Evolutionary conservation across 2,113 vertebrate genomes (phyloP).

Genomic region (Perca schrenkii): DNA sequence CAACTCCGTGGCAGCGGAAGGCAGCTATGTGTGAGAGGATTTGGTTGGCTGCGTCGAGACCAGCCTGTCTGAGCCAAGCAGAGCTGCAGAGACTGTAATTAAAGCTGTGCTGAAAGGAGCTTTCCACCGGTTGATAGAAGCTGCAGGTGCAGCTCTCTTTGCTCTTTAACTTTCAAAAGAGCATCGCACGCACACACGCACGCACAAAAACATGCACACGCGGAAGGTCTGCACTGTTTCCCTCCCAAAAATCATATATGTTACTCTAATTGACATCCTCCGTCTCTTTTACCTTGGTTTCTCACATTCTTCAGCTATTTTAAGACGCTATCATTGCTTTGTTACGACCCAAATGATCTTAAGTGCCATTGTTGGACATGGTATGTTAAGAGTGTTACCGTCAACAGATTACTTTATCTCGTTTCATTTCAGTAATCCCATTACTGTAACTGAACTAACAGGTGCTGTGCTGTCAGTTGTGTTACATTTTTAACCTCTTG

Average conservation of each 20-base stretch:
- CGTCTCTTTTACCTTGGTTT: slow-evolving; percentile 9
- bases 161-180: slow-evolving; percentile 66
- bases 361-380: not conserved
- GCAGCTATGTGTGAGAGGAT: slow-evolving; percentile 63
- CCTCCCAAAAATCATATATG: slow-evolving; percentile 15
- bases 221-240: slow-evolving; percentile 20
- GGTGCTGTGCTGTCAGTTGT: not conserved
- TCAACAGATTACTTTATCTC: not conserved
- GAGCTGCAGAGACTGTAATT: slow-evolving; percentile 72
- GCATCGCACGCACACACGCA: slow-evolving; percentile 24
- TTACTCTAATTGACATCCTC: slow-evolving; percentile 3
- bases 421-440: slow-evolving; percentile 21
- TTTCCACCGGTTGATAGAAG: slow-evolving; percentile 72
- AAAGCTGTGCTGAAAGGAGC: slow-evolving; percentile 78
- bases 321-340: slow-evolving; percentile 6
- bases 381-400: not conserved
- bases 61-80: slow-evolving; percentile 59
- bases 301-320: slow-evolving; percentile 4
- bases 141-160: slow-evolving; percentile 76
- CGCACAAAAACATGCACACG: not conserved
- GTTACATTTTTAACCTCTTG: not conserved
- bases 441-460: slow-evolving; percentile 1
- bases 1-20: slow-evolving; percentile 51
- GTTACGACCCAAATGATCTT: not conserved
- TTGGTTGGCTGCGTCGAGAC: slow-evolving; percentile 60